These are phyloP conservation scores for Cottoperca gobio DNA, from an alignment of 2,797 vertebrate species.

Conservation along the genomic window DNA sequence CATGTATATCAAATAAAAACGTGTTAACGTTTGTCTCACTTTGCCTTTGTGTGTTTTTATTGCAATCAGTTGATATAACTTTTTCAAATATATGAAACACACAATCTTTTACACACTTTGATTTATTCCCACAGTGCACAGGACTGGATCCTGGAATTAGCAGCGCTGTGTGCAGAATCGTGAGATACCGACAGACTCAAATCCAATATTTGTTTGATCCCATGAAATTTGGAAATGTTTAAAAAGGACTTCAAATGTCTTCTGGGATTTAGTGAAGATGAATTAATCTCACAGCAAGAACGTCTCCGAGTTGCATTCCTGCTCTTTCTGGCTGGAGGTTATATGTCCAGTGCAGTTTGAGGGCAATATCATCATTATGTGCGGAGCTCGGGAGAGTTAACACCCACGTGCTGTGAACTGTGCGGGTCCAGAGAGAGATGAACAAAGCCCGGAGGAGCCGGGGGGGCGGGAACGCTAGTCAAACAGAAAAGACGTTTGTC, in stretches of 20 bases:
- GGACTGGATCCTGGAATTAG: no score
- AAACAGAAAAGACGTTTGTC: background rate
- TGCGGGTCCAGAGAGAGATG: background rate
- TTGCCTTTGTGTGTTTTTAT: no score
- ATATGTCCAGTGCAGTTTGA: background rate
- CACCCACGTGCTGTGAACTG: constrained; percentile 8
- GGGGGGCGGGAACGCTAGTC: background rate
- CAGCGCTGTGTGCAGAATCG: no score
- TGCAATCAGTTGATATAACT: no score
- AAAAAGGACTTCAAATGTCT: background rate
- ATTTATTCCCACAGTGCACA: no score
- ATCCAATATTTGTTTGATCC: no score
- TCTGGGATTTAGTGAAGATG: background rate
- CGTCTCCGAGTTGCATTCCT: background rate
- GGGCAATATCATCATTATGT: background rate
- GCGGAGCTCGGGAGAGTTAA: background rate
- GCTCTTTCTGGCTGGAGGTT: background rate
- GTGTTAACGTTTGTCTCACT: no score
- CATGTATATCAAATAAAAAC: no score
- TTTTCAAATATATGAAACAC: no score
- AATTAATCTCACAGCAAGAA: background rate
- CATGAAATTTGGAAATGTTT: no score
- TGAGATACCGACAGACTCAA: no score
- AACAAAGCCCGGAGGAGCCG: background rate
- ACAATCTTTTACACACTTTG: no score